Conservation (phyloP, 2,888 invertebrate species). For the Ochropacha duplaris region DNA sequence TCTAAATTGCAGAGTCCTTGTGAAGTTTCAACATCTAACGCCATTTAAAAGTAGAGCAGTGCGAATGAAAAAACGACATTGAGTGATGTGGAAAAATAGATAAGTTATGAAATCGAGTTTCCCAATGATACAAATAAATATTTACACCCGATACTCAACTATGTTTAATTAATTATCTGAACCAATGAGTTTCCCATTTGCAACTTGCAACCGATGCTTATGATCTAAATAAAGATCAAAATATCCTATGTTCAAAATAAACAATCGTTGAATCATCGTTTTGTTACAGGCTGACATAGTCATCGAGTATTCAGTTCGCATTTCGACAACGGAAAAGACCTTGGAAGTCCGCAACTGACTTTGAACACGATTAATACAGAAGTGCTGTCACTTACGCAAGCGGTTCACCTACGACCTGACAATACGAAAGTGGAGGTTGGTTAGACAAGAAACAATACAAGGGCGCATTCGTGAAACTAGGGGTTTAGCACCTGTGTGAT, state of each 20-base stretch:
- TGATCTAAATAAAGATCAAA: not conserved
- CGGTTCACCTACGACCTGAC: conserved; percentile 24
- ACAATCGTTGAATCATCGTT: conserved; percentile 28
- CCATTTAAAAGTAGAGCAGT: conserved; percentile 34
- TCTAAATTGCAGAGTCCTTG: conserved; percentile 64
- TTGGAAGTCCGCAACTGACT: conserved; percentile 45
- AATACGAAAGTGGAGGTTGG: conserved; percentile 7
- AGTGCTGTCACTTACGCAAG: conserved; percentile 48
- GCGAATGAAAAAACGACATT: conserved; percentile 26
- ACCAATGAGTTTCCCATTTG: not conserved
- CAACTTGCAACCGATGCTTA: not conserved
- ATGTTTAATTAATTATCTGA: not conserved
- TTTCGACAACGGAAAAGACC: conserved; percentile 40
- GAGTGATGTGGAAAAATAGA: conserved; percentile 18
- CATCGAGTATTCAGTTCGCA: conserved; percentile 47
- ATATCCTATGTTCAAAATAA: conserved; percentile 6
- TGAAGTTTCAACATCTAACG: conserved; percentile 46
- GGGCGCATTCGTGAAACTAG: not conserved
- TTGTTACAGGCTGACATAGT: conserved; percentile 64
- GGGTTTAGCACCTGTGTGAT: conserved; percentile 67
- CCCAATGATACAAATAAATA: not conserved
- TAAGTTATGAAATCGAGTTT: conserved; percentile 5
- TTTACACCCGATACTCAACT: not conserved
- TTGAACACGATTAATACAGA: conserved; percentile 32
- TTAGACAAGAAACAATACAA: not conserved